Conservation (phyloP, 2,797 vertebrate genomes). For the Argya squamiceps region DNA sequence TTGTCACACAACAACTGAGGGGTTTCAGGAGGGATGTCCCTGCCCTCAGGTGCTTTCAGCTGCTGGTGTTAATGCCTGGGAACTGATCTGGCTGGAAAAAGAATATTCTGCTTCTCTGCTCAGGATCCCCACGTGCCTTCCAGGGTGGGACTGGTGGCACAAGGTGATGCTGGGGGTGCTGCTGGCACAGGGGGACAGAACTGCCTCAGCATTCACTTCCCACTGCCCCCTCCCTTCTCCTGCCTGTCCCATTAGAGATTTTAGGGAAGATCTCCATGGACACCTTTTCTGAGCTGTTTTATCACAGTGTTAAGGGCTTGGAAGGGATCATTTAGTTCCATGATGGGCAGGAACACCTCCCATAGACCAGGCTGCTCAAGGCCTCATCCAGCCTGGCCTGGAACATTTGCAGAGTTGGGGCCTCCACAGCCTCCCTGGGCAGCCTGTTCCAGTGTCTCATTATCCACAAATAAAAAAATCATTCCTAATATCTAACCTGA, state of each 20-base stretch:
- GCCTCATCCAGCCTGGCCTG: not conserved
- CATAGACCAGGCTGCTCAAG: not conserved
- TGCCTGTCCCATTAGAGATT: not conserved
- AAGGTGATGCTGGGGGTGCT: not conserved
- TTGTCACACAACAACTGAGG: not conserved
- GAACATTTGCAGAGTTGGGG: not conserved
- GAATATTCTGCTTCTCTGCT: not conserved
- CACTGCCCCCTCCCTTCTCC: not conserved
- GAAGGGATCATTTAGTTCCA: not conserved
- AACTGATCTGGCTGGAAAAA: not conserved
- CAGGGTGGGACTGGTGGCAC: not conserved
- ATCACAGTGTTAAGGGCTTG: too few relatives aligned
- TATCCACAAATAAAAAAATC: not conserved
- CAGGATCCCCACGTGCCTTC: not conserved
- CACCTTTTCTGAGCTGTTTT: not conserved
- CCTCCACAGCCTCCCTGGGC: not conserved
- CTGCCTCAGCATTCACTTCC: not conserved
- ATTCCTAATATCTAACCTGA: not conserved
- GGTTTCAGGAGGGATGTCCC: not conserved
- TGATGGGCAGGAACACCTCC: not conserved
- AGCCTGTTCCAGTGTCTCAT: not conserved
- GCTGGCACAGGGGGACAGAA: accelerated
- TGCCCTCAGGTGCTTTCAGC: not conserved
- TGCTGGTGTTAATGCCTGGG: not conserved
- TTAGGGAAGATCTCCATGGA: accelerated